Conservation (phyloP, 2,888 invertebrate species). For the Drosophila kambysellisi region DNA sequence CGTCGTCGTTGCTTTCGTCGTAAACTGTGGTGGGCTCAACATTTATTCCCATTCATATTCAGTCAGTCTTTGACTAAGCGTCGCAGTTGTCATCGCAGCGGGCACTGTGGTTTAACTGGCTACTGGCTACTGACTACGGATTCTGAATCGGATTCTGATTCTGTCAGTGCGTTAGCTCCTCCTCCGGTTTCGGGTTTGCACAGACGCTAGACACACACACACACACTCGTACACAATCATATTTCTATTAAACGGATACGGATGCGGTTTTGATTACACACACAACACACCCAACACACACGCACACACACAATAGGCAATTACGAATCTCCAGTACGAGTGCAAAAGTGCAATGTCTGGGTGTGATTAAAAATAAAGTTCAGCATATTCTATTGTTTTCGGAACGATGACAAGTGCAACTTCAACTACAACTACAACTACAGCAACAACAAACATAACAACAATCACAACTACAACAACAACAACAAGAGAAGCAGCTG, state of each 20-base stretch:
- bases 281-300: conserved; percentile 20
- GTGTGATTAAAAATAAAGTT: conserved; percentile 61
- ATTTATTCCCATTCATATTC: conserved; percentile 61
- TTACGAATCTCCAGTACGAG: conserved; percentile 47
- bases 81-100: conserved; percentile 60
- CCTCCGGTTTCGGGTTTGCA: conserved; percentile 41
- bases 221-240: background rate
- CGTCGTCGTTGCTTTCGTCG: conserved; percentile 18
- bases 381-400: conserved; percentile 67
- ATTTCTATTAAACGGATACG: conserved; percentile 59
- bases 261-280: conserved; percentile 58
- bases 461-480: conserved; percentile 13
- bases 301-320: conserved; percentile 32
- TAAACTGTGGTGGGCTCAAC: conserved; percentile 52
- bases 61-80: conserved; percentile 78
- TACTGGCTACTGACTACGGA: conserved; percentile 30
- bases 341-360: conserved; percentile 74
- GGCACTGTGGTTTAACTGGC: conserved; percentile 49
- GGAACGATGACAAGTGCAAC: conserved; percentile 47
- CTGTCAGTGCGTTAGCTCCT: conserved; percentile 33
- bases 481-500: conserved; percentile 41
- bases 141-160: conserved; percentile 22
- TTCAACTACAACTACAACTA: conserved; percentile 8
- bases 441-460: conserved; percentile 6
- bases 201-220: conserved; percentile 23